Percentiles rank a stretch among this genome's conserved stretches.
Conservation (phyloP, 2,888 invertebrate genomes). For the Troides helena region DNA sequence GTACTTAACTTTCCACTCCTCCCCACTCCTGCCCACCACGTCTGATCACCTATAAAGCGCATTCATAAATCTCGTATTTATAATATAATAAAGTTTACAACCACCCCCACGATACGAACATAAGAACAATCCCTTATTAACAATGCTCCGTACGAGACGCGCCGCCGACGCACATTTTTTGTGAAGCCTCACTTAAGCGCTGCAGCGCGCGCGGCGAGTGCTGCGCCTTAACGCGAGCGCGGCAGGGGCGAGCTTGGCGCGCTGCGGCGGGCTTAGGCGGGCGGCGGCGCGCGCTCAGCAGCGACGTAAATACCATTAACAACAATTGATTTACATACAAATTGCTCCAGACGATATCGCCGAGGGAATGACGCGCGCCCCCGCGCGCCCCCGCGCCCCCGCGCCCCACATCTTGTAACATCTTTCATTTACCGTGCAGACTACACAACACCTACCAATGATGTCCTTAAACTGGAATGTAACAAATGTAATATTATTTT, state of each 20-base stretch:
- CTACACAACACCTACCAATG: no score
- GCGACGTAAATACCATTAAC: conserved; percentile 79
- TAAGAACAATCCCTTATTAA: conserved; percentile 68
- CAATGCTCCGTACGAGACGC: conserved; percentile 65
- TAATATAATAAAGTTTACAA: conserved; percentile 75
- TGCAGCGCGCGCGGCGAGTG: conserved; percentile 31
- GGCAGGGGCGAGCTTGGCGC: conserved; percentile 45
- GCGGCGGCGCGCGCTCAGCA: conserved; percentile 54
- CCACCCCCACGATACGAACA: conserved; percentile 45
- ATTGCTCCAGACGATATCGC: conserved; percentile 80
- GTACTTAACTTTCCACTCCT: no score
- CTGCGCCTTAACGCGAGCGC: conserved; percentile 36
- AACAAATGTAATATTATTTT: no score
- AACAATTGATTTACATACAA: conserved; percentile 81
- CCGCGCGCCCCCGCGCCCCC: conserved; percentile 46
- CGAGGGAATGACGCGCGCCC: conserved; percentile 73
- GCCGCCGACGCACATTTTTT: conserved; percentile 62
- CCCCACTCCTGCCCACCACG: conserved; percentile 1
- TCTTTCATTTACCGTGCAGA: no score
- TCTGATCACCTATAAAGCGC: conserved; percentile 48
- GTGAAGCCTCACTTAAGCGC: conserved; percentile 46
- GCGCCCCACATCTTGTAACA: no score
- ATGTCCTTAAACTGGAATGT: no score
- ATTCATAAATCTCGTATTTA: conserved; percentile 62
- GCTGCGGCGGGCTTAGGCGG: no score